Evolutionary conservation across 2,888 invertebrate species (phyloP), one percentile per base, ranked within the genome.

Genomic region (Drosophila helvetica): DNA sequence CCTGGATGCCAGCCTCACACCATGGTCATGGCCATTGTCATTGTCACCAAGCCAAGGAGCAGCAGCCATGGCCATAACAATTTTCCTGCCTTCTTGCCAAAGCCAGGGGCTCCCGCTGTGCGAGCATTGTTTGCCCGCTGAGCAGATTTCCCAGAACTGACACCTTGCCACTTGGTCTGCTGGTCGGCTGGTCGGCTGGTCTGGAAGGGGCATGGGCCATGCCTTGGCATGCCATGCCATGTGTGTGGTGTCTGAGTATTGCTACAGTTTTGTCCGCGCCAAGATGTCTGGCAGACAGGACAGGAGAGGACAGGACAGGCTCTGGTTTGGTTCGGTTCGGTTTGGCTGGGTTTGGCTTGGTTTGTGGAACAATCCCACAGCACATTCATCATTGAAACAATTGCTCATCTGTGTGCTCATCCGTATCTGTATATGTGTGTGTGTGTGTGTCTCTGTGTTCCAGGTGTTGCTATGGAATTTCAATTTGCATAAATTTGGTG

Each of bases 401-500:
- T 81, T 75, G 38, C 15, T 38, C 38, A 38, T 38, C 38, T n/a
- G 38, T 38, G 38, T 38, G 38, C 27, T 8, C 27, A 27, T 15
- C 2, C 6, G 38, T 22, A 22, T 22, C 22, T 6, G 22, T 22
- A 22, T 22, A 4, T 38, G 71, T 47, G 27, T 55, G 12, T 38
- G 1, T 30, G 70, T 55, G 12, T 38, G 1, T 30, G 70, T 63
- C 47, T 57, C 51, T 66, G 57, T 38, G 57, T 51, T 57, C 84
- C 84, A 85, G 87, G 82, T 86, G 84, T 85, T 80, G 80, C 76
- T 66, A 60, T 67, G 82, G 85, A 85, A 85, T 85, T 85, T 85
- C 87, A 85, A 85, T 85, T 85, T 85, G 85, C 85, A 85, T 85
- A 85, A 85, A 85, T 85, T 86, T 85, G 87, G 85, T 85, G 69